Base-by-base conservation (phyloP, 2,888 invertebrate genomes). In the Ernsta delagoae region DNA sequence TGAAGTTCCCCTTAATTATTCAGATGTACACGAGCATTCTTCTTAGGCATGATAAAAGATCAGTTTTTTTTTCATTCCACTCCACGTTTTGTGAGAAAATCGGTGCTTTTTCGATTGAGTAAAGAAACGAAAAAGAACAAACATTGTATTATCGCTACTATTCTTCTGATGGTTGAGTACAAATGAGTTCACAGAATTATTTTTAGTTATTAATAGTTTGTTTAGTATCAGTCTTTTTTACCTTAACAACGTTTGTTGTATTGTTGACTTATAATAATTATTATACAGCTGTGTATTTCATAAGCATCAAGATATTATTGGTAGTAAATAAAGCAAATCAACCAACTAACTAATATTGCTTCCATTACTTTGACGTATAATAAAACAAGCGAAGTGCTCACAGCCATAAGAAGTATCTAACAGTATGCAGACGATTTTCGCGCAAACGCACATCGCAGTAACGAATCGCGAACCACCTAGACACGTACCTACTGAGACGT, bases 1-100 rank as follows among this genome's bases (percentile, higher is more conserved):
- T 80, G 78, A 82, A 83, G 80, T 78, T 78, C 76, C 71, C 76
- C 75, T 86, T 79, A 83, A 84, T 85, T 83, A 83, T 83, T 83
- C 75, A 84, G 75, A 73, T 78, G 77, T 77, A 75, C 48, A 50
- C 74, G 74, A 9, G 74, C 75, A 75, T 75, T 68, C 71, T 76
- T 72, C 67, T 70, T 62, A 73, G 65, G 34, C 16, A 31, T 74
- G 75, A 72, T 74, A 73, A 71, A 70, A 68, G 57, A 71, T 48
- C 56, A 9, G 41, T 43, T n/a, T 16, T 57, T 63, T 12, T 63
- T 34, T 31, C 11, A 3, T 12, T 48, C 48, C 12, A 6, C 12
- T 16, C 50, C 24, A 53, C 62, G 9, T 43, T 54, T 16, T 39
- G 39, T 39, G 54, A 48, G 12, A 43, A 63, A 54, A 43, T 54